phyloP scores from a whole-genome alignment of 2,888 invertebrate species.

The Trichacis sp. region DNA sequence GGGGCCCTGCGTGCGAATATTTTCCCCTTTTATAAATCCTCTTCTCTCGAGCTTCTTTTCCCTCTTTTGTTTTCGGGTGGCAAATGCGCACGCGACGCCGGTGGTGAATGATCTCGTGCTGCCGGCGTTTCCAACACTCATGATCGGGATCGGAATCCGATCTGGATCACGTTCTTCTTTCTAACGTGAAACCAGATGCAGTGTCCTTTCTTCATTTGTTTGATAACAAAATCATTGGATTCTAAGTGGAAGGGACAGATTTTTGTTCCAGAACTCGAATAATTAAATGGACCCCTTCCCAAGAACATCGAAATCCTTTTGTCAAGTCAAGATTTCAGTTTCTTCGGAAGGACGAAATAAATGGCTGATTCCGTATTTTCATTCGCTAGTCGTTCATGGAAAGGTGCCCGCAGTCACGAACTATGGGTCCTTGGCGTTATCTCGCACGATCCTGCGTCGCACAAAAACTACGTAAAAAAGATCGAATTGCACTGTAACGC shows the following conservation, averaged over 20 bases:
- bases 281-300: neutral
- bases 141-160: slow-evolving; percentile 53
- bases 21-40: slow-evolving; percentile 16
- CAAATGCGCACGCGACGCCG: slow-evolving; percentile 44
- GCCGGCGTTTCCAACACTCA: slow-evolving; percentile 48
- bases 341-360: neutral
- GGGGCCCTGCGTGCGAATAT: slow-evolving; percentile 19
- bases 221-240: too few relatives aligned
- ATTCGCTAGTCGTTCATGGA: neutral
- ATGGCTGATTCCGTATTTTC: neutral
- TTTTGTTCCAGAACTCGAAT: too few relatives aligned
- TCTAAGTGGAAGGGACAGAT: too few relatives aligned
- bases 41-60: slow-evolving; percentile 15
- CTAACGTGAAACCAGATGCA: slow-evolving; percentile 58
- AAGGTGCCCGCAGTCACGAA: neutral
- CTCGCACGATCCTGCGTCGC: neutral
- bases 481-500: slow-evolving; percentile 9
- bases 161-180: slow-evolving; percentile 54
- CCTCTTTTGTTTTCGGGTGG: slow-evolving; percentile 20
- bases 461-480: neutral
- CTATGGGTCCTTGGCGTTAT: neutral
- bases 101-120: slow-evolving; percentile 48
- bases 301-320: slow-evolving; percentile 1
- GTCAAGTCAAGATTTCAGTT: neutral
- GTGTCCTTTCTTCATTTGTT: too few relatives aligned